Conservation (phyloP, 2,113 vertebrate genomes). For the Pollimyrus isidori region DNA sequence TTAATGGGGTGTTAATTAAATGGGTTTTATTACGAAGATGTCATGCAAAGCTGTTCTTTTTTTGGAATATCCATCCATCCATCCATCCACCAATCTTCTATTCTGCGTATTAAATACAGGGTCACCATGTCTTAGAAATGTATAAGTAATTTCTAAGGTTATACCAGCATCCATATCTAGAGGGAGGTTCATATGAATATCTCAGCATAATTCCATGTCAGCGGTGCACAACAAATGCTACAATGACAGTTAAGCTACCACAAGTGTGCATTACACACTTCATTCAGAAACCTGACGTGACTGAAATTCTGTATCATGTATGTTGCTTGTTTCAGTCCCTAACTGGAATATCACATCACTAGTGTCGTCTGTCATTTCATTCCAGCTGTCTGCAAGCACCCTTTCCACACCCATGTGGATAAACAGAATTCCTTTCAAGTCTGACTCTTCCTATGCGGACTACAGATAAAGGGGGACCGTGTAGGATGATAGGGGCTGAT, state of each 20-base stretch:
- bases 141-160: not conserved
- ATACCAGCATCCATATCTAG: not conserved
- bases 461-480: not conserved
- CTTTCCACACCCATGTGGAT: not conserved
- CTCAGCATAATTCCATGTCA: not conserved
- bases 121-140: not conserved
- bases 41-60: constrained; percentile 16
- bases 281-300: not conserved
- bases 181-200: not conserved
- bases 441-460: not conserved
- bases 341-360: not conserved
- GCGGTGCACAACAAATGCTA: not conserved
- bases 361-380: not conserved
- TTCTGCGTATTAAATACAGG: not conserved
- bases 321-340: not conserved
- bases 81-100: not conserved
- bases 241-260: not conserved
- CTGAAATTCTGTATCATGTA: not conserved
- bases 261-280: not conserved
- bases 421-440: not conserved
- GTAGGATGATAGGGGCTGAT: not conserved
- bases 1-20: constrained; percentile 4
- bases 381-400: not conserved
- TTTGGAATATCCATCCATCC: not conserved
- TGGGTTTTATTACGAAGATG: constrained; percentile 38